A percentile compares a stretch with the other conserved stretches of the same genome.
phyloP scores from a whole-genome alignment of 2,797 vertebrate species.

The Pachyuromys duprasi region DNA sequence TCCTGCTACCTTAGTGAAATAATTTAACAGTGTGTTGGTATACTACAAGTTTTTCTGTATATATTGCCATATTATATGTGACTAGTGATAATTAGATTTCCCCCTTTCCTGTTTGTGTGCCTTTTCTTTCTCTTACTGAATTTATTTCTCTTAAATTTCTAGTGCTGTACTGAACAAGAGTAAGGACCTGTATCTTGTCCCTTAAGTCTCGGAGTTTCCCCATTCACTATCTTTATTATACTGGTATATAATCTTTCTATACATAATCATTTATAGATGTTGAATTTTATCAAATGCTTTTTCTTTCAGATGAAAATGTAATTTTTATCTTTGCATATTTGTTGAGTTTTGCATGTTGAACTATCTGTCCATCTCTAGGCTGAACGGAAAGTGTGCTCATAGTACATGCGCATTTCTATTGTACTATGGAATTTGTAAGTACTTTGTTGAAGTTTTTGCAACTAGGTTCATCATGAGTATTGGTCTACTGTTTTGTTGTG shows the following conservation, averaged over 20 bases:
- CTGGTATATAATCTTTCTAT: background rate
- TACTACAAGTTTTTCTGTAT: background rate
- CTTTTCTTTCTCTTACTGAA: background rate
- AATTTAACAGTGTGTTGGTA: background rate
- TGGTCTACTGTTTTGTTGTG: background rate
- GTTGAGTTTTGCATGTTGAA: background rate
- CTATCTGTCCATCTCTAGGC: background rate
- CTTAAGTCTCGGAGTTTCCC: background rate
- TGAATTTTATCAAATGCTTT: background rate
- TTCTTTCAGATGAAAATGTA: background rate
- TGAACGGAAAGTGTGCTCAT: background rate
- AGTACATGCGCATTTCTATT: background rate
- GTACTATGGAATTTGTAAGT: background rate
- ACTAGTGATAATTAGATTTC: background rate
- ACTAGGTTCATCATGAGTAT: background rate
- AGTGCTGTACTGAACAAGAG: background rate
- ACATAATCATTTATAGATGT: background rate
- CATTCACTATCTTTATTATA: background rate
- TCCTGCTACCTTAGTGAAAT: background rate
- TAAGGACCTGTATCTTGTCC: background rate
- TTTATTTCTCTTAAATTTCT: background rate
- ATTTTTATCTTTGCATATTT: background rate
- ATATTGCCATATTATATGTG: background rate
- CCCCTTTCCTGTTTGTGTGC: background rate
- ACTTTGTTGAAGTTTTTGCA: background rate